phyloP scores from a whole-genome alignment of 2,797 vertebrate species.

The Melopsittacus undulatus region DNA sequence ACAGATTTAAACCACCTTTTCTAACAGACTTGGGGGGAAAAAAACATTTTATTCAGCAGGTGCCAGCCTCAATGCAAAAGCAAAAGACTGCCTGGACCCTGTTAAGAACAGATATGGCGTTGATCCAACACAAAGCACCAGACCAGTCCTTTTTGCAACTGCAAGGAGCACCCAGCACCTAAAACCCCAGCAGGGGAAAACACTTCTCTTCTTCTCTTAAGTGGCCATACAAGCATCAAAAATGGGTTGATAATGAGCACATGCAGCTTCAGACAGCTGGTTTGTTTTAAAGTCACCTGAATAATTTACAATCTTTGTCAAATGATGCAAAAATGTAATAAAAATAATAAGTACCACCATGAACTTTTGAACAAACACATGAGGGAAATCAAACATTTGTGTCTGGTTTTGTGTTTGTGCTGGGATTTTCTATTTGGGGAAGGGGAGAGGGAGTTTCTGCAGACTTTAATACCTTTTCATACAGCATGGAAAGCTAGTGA shows the following conservation, averaged over 20 bases:
- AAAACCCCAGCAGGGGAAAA: neutral
- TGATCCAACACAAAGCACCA: neutral
- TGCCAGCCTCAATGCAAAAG: neutral
- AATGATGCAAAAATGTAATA: neutral
- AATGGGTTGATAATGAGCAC: accelerated
- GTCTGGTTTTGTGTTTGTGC: neutral
- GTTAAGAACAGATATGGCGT: neutral
- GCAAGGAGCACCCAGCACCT: neutral
- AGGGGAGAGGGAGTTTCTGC: neutral
- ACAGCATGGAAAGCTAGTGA: neutral
- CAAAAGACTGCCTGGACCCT: neutral
- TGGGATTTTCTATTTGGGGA: neutral
- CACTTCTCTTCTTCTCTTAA: neutral
- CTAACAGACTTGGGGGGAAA: accelerated
- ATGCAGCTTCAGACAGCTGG: neutral
- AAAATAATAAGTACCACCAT: neutral
- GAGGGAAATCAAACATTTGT: neutral
- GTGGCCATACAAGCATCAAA: neutral
- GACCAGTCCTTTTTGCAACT: neutral
- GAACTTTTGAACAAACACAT: accelerated
- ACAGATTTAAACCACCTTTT: neutral
- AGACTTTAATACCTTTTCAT: neutral
- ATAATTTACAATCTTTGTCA: neutral
- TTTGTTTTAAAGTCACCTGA: neutral
- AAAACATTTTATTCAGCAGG: neutral